phyloP scores from a whole-genome alignment of 2,113 vertebrate species.

The Elaphurus davidianus region DNA sequence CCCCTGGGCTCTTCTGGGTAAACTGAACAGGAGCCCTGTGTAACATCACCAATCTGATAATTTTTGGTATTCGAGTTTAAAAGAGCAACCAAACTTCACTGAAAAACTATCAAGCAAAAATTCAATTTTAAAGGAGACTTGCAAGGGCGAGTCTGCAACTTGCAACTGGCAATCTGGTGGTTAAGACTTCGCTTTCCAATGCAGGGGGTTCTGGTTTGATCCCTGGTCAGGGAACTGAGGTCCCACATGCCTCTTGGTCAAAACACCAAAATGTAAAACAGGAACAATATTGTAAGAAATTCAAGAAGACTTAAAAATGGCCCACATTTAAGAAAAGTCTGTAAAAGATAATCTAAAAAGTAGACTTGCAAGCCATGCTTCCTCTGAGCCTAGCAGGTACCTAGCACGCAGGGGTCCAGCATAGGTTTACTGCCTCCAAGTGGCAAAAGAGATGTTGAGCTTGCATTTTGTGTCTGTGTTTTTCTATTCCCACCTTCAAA shows the following conservation, averaged over 20 bases:
- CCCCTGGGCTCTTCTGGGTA: background rate
- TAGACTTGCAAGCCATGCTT: background rate
- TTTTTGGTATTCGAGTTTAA: background rate
- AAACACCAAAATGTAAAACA: background rate
- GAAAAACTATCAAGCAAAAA: background rate
- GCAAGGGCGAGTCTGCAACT: background rate
- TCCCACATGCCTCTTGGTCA: background rate
- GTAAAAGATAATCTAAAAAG: background rate
- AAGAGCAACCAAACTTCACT: background rate
- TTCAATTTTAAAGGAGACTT: background rate
- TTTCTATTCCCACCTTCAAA: background rate
- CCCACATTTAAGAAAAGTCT: background rate
- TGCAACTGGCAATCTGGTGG: background rate
- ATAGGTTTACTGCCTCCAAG: background rate
- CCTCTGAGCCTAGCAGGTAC: background rate
- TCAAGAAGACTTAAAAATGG: background rate
- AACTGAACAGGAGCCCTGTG: background rate
- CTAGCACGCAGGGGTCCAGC: background rate
- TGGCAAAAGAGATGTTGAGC: background rate
- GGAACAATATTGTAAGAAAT: background rate
- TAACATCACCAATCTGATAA: background rate
- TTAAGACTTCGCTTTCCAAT: background rate
- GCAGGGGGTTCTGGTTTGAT: background rate
- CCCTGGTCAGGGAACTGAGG: background rate
- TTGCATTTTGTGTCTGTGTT: background rate